Base-by-base conservation (phyloP, 2,113 vertebrate species). In the Tupaia chinensis region DNA sequence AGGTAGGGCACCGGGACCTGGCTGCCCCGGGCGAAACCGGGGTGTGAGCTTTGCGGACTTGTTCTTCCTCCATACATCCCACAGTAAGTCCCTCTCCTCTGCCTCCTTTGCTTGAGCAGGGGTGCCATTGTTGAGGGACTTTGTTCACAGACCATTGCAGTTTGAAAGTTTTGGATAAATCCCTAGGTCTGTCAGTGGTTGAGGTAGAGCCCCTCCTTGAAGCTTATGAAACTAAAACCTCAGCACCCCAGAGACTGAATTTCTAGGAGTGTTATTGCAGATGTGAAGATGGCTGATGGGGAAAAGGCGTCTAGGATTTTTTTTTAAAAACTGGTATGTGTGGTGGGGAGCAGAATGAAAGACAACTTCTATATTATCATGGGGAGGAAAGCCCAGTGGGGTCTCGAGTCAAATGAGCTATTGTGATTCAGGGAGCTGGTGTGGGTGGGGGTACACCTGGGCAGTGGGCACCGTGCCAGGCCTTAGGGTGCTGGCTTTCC, bases 81-180 rank as follows among this genome's bases (percentile, higher is more conserved):
- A 15, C 27, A 44, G 25, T 27, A 5, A 27, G 53, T 6, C 25
- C 17, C 25, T 34, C 58, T 61, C 15, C 58, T 65, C 44, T n/a
- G 69, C 61, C 34, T 76, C 20, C 65, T 72, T 58, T 4, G 6
- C 76, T 61, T 84, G 56, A 53, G 16, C 72, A 0, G 3, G 34
- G 91, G 9, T 78, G 56, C 70, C 5, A 6, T 44, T 90, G 56
- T 72, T 19, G 32, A 72, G 44, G 29, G 76, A 83, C n/a, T 70
- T 65, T 20, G 85, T 72, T 76, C 4, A 65, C 65, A 22, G 58
- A 82, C 58, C 23, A 4, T 22, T 70, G 58, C 1, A 3, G 19
- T 34, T 86, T 78, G 73, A 58, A 88, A 85, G 82, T 88, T 95
- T 79, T 34, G 66, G 72, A 13, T 32, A 72, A 93, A 87, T 79